phyloP scores from a whole-genome alignment of 2,113 vertebrate species.

The Pterocles orientalis region DNA sequence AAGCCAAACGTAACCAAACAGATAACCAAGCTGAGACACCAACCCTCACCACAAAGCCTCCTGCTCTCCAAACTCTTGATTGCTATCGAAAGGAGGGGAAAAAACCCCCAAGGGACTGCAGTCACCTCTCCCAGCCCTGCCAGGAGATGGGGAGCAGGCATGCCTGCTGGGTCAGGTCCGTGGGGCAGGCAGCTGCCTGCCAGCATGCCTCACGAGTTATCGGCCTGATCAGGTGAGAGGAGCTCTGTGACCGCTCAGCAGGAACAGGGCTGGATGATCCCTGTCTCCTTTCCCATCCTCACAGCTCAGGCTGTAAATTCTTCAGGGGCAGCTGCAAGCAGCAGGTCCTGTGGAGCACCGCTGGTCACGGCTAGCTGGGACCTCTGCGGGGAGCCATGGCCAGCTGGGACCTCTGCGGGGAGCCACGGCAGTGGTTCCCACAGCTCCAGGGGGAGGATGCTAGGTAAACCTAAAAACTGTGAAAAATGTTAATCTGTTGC shows the following conservation, averaged over 20 bases:
- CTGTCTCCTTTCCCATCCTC: not conserved
- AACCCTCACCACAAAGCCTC: not conserved
- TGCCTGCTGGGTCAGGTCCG: not conserved
- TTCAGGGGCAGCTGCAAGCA: not conserved
- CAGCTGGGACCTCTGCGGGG: not conserved
- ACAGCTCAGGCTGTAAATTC: constrained; percentile 32
- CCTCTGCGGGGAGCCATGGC: not conserved
- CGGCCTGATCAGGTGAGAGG: not conserved
- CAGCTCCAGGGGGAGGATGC: not conserved
- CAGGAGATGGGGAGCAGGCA: not conserved
- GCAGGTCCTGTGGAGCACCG: not conserved
- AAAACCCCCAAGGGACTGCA: not conserved
- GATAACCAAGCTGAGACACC: not conserved
- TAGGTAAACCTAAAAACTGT: not conserved
- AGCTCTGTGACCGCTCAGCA: not conserved
- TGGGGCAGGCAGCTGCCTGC: not conserved
- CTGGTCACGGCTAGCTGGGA: not conserved
- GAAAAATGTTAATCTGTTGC: not conserved
- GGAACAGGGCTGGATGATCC: not conserved
- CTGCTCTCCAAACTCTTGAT: not conserved
- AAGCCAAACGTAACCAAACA: not conserved
- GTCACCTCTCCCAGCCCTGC: not conserved
- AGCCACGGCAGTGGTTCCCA: not conserved
- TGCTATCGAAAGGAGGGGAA: not conserved
- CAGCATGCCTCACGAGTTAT: not conserved